A percentile compares a stretch with the other conserved stretches of the same genome.
Evolutionary conservation across 2,888 invertebrate species (phyloP).

Genomic region (Celastrina argiolus): DNA sequence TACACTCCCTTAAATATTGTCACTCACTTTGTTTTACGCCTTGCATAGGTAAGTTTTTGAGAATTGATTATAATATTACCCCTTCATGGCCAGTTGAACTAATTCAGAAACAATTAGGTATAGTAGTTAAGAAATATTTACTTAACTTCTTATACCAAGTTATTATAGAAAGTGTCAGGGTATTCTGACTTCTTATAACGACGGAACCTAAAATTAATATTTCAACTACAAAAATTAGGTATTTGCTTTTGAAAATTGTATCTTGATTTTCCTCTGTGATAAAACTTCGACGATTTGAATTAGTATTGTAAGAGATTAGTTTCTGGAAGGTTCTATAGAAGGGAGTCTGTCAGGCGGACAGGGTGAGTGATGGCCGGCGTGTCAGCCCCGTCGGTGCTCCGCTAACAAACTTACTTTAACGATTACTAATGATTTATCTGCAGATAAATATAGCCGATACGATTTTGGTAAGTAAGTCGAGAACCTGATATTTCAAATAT

Average conservation of each 20-base stretch:
- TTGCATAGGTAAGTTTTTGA: too few relatives aligned
- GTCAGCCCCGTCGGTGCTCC: neutral
- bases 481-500: neutral
- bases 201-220: too few relatives aligned
- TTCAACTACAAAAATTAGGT: too few relatives aligned
- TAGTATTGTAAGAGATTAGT: neutral
- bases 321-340: slow-evolving; percentile 14
- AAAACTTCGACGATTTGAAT: neutral
- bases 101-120: too few relatives aligned
- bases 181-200: too few relatives aligned
- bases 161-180: too few relatives aligned
- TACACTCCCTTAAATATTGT: too few relatives aligned
- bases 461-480: neutral
- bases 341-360: slow-evolving; percentile 3
- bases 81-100: too few relatives aligned
- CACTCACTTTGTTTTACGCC: too few relatives aligned
- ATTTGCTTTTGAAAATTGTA: neutral
- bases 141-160: too few relatives aligned
- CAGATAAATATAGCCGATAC: neutral
- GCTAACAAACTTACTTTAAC: slow-evolving; percentile 18
- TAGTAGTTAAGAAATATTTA: too few relatives aligned
- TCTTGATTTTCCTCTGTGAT: neutral
- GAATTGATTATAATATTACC: too few relatives aligned
- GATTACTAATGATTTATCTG: neutral
- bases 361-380: slow-evolving; percentile 5